Evolutionary conservation across 2,888 invertebrate genomes (phyloP), one percentile per base, ranked within the genome.

Genomic region (Ochropacha duplaris): DNA sequence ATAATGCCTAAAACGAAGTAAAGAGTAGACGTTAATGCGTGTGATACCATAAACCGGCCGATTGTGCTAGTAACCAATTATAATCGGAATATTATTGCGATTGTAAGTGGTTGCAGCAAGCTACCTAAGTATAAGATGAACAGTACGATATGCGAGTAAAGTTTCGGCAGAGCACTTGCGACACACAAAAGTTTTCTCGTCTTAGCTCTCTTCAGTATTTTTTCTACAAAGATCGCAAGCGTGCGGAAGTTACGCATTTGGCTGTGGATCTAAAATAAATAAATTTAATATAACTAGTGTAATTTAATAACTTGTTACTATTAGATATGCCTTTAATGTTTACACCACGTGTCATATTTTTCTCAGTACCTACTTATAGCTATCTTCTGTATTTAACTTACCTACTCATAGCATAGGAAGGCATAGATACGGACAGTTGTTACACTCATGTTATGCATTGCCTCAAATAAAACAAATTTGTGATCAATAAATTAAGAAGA

Each of bases 91-190:
- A 56, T 26, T 52, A 65, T 63, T 65, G 80, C 79, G 71, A 70
- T 76, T 82, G 72, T 82, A 65, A 65, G 76, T 69, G 79, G 81
- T 90, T 86, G 69, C 83, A 81, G 82, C 79, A 70, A 66, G 55
- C 63, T 67, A 49, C 49, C 59, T 81, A 79, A 72, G 65, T 66
- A 71, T 87, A 90, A 87, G 90, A 91, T 91, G 88, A 86, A 88
- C 81, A 89, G 91, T 92, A 92, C 92, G 92, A 91, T 92, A 88
- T 86, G 86, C 72, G 77, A 82, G 63, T 81, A 83, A n/a, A 85
- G 81, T 83, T 86, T 82, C 71, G 69, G 71, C 76, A 83, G 76
- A 87, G 85, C 92, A 92, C 91, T 88, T 92, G 92, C 92, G 91
- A 92, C 92, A 92, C 92, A 92, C 91, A 89, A 87, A 79, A 68